These are phyloP conservation scores for Sycophila texana DNA, from an alignment of 2,888 invertebrate species.

Conservation along the genomic window DNA sequence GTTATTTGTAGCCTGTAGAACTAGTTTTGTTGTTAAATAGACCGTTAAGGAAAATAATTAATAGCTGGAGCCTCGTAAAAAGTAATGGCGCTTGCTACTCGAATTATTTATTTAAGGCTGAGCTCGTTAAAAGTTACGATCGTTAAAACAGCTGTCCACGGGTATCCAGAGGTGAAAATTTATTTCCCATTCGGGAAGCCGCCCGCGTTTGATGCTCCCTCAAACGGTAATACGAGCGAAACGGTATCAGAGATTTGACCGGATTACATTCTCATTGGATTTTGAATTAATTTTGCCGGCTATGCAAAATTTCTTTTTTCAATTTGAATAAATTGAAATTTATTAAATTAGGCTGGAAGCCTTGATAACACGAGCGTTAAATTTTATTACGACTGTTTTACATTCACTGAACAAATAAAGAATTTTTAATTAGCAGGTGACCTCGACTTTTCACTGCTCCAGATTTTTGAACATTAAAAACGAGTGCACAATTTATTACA, in stretches of 20 bases:
- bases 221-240: conserved; percentile 49
- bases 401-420: too few species aligned
- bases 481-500: too few species aligned
- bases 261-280: too few species aligned
- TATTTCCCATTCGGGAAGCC: conserved; percentile 62
- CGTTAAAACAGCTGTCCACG: conserved; percentile 40
- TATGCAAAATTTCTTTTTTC: too few species aligned
- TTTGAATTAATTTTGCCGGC: too few species aligned
- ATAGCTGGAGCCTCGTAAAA: conserved; percentile 44
- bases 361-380: too few species aligned
- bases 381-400: too few species aligned
- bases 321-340: too few species aligned
- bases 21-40: conserved; percentile 37
- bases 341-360: too few species aligned
- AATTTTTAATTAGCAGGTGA: too few species aligned
- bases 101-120: conserved; percentile 49
- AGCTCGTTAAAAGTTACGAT: conserved; percentile 48
- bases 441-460: too few species aligned
- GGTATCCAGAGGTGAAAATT: conserved; percentile 22
- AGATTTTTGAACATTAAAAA: too few species aligned
- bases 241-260: not conserved
- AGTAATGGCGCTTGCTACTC: conserved; percentile 11
- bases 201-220: conserved; percentile 59
- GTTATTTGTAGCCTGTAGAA: conserved; percentile 32
- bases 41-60: conserved; percentile 44